Conservation (phyloP, 1,140 invertebrate genomes). For the Bombus sylvicola region DNA sequence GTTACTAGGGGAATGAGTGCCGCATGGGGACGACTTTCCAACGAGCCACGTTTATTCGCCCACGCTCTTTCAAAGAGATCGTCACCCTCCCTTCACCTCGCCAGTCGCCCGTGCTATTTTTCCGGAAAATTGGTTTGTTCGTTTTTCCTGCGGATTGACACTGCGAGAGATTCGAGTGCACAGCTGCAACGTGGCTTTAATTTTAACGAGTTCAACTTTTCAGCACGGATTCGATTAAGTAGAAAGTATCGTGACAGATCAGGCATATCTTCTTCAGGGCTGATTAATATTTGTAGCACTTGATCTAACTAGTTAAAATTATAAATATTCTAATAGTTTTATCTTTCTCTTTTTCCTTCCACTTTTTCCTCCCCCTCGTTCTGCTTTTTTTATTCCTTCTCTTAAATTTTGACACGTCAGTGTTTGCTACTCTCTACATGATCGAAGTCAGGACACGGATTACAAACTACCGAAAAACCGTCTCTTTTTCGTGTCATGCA, state of each 20-base stretch:
- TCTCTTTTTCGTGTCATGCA: background rate
- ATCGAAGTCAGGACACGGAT: background rate
- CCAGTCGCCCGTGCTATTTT: background rate
- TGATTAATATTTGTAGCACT: too few relatives aligned
- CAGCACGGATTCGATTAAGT: background rate
- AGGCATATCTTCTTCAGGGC: too few relatives aligned
- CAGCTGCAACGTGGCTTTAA: too few relatives aligned
- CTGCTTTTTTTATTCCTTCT: too few relatives aligned
- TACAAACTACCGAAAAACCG: background rate
- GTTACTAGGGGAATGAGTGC: background rate
- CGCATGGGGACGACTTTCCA: conserved; percentile 11
- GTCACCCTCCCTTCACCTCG: background rate
- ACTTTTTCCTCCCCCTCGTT: too few relatives aligned
- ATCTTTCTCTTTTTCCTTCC: too few relatives aligned
- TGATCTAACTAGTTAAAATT: too few relatives aligned
- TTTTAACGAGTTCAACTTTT: background rate
- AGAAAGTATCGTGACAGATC: background rate
- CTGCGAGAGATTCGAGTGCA: too few relatives aligned
- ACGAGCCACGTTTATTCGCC: conserved; percentile 25
- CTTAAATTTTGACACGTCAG: background rate
- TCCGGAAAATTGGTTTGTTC: background rate
- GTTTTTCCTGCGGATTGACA: background rate
- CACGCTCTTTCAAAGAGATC: background rate
- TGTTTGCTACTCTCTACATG: background rate
- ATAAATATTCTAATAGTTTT: too few relatives aligned